Base-by-base conservation (phyloP, 2,113 vertebrate species). In the Vanacampus margaritifer region DNA sequence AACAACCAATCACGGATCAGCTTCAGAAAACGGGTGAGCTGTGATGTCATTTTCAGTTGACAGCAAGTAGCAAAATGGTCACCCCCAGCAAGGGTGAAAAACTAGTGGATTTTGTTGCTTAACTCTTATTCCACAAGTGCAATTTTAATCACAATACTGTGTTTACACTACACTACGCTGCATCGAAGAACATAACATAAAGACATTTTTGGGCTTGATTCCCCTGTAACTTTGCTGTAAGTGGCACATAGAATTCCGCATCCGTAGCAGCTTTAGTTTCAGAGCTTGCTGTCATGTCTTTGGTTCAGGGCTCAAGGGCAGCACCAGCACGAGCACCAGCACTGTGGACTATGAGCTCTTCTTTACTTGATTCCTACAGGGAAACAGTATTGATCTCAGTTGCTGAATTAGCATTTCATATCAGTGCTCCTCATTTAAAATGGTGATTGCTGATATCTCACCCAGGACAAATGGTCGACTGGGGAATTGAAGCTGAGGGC, bases 381-480 rank as follows among this genome's bases (percentile, higher is more conserved):
- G 59, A 53, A 71, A 46, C 50, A 6, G 67, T 86, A 89, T 90
- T 84, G 89, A 90, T 90, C 84, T 50, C 69, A 32, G 69, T 23
- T 74, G 81, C 80, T 85, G 84, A 87, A 91, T 91, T 89, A 79
- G 88, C 88, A 90, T 90, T 90, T 87, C 80, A 81, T 84, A 80
- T 85, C 77, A 84, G 86, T 81, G 79, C 75, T 83, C 48, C 82
- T 91, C 84, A 85, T 87, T 89, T 83, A 85, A 89, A 88, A 88
- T 78, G 79, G 78, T 87, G 85, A 89, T 87, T 87, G 86, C 81
- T 72, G 83, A 88, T 89, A 87, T 84, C 83, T 88, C 74, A 74
- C 68, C 71, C 71, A 78, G 78, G 79, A 88, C 79, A 81, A 86
- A 90, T 73, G 81, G 71, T 59, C 68, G 73, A 72, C 80, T 74